phyloP scores from a whole-genome alignment of 1,140 invertebrate species.

The Muscidifurax raptorellus region DNA sequence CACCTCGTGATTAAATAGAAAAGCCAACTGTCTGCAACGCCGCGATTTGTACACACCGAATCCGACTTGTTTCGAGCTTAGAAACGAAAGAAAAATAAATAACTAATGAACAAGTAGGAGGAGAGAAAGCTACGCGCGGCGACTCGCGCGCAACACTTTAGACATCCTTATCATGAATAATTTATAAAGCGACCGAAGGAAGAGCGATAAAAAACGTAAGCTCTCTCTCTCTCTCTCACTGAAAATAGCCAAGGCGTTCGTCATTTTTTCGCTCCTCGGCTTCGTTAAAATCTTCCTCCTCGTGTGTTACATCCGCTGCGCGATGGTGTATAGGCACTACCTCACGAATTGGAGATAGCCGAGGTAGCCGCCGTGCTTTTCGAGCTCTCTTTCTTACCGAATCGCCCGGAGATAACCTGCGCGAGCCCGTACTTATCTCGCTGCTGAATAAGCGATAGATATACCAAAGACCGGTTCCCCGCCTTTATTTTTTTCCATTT shows the following conservation, averaged over 20 bases:
- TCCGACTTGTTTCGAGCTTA: not conserved
- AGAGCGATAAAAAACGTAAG: conserved; percentile 30
- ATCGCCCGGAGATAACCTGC: conserved; percentile 52
- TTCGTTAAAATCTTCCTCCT: conserved; percentile 36
- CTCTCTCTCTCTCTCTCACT: conserved; percentile 23
- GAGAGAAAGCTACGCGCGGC: conserved; percentile 10
- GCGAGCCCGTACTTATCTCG: conserved; percentile 46
- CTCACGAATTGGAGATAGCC: not conserved
- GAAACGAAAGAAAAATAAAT: conserved; percentile 4
- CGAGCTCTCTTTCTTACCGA: conserved; percentile 36
- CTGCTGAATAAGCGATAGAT: conserved; percentile 53
- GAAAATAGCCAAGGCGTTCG: conserved; percentile 48
- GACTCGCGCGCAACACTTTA: conserved; percentile 47
- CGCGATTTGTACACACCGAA: not conserved
- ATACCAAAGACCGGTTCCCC: conserved; percentile 49
- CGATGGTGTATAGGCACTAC: not conserved
- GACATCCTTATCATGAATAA: conserved; percentile 53
- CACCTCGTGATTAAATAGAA: conserved; percentile 57
- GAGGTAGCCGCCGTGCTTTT: conserved; percentile 42
- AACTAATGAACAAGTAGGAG: not conserved
- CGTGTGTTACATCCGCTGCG: not conserved
- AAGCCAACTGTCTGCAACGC: conserved; percentile 37
- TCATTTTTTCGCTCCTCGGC: conserved; percentile 37
- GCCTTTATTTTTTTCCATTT: not conserved
- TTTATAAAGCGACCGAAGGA: conserved; percentile 41